A percentile compares a stretch with the other conserved stretches of the same genome.
phyloP scores from a whole-genome alignment of 2,797 vertebrate genomes.

The Xiphorhynchus erythropygius region DNA sequence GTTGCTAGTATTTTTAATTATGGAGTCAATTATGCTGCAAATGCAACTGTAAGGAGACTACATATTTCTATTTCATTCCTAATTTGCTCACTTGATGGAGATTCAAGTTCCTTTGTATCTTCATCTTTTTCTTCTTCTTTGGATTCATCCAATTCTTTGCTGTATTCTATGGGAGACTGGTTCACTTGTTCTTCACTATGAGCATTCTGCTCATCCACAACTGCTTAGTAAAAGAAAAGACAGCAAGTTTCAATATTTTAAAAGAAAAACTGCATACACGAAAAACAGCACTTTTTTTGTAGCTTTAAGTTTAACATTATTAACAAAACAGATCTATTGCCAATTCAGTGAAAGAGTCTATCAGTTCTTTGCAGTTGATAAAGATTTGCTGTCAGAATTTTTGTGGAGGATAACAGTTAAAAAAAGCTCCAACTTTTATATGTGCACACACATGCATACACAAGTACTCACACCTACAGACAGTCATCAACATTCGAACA shows the following conservation, averaged over 20 bases:
- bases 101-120: slow-evolving; percentile 87
- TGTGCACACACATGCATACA: not conserved
- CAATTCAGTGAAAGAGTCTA: not conserved
- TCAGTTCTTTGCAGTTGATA: not conserved
- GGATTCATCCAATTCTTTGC: slow-evolving; percentile 89
- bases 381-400: not conserved
- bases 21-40: not conserved
- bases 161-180: slow-evolving; percentile 82
- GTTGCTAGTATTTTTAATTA: not conserved
- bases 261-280: not conserved
- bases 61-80: not conserved
- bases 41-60: not conserved
- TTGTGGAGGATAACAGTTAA: not conserved
- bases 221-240: slow-evolving; percentile 68
- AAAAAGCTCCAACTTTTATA: not conserved
- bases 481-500: not conserved
- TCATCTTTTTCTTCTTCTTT: slow-evolving; percentile 91
- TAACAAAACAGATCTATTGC: not conserved
- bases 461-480: not conserved
- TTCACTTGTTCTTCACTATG: slow-evolving; percentile 85
- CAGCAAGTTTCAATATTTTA: not conserved
- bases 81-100: slow-evolving; percentile 78
- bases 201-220: slow-evolving; percentile 91
- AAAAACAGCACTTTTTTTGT: not conserved
- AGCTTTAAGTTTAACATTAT: not conserved